A percentile compares a stretch with the other conserved stretches of the same genome.
Evolutionary conservation across 2,888 invertebrate species (phyloP).

Genomic region (Eurytoma californica): DNA sequence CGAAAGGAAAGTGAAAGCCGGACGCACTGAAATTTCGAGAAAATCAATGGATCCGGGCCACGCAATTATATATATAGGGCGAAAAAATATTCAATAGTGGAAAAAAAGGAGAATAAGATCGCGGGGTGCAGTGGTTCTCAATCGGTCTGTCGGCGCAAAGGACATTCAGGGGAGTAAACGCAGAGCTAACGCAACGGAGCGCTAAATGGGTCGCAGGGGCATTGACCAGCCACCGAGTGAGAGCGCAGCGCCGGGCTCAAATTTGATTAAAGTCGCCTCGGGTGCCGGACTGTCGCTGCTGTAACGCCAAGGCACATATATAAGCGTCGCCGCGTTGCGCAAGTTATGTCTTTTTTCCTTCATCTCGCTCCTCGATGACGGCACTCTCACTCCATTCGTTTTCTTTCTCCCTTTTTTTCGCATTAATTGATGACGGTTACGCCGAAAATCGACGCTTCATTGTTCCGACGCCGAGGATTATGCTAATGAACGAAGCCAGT

Average conservation of each 20-base stretch:
- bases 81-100: neutral
- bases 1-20: too few species aligned
- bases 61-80: neutral
- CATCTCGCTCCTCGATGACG: slow-evolving; percentile 21
- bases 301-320: neutral
- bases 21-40: too few species aligned
- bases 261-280: slow-evolving; percentile 54
- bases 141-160: neutral
- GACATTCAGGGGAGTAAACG: neutral
- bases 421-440: slow-evolving; percentile 34
- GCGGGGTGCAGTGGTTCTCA: too few species aligned
- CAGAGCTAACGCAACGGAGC: neutral
- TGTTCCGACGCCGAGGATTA: neutral
- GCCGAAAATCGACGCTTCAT: too few species aligned
- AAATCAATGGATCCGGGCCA: too few species aligned
- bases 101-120: too few species aligned
- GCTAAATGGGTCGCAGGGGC: slow-evolving; percentile 52
- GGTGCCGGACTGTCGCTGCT: slow-evolving; percentile 1
- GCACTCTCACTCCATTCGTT: slow-evolving; percentile 13
- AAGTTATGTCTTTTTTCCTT: slow-evolving; percentile 13
- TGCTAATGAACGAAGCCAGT: neutral
- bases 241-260: slow-evolving; percentile 41
- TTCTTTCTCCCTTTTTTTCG: slow-evolving; percentile 22
- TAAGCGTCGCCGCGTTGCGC: slow-evolving; percentile 5
- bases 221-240: slow-evolving; percentile 46